Evolutionary conservation across 2,797 vertebrate species (phyloP), one percentile per base, ranked within the genome.

Genomic region (Epinephelus awoara): DNA sequence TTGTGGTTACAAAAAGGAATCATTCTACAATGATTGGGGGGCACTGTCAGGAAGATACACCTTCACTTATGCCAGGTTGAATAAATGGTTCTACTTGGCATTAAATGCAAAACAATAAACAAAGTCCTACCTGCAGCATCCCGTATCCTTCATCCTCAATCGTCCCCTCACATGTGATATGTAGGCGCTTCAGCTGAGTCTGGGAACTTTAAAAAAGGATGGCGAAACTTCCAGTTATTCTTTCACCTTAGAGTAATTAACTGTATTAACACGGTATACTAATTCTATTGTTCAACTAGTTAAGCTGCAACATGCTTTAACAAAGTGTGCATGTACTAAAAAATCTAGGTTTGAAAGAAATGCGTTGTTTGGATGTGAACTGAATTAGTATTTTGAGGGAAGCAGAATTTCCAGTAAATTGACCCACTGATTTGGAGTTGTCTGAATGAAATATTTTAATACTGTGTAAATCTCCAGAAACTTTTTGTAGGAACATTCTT

Each of bases 111-210:
- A 77, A 63, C 5, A 47, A 12, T 38, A 52, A 72, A 78, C 8
- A 10, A 79, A 75, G 58, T 75, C 94, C 85, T 86, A 99, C 98
- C 97, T 99, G 98, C n/a, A 99, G 92, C 98, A 99, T 98, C 44
- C 97, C 98, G 44, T 95, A 96, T 46, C 98, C 98, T 62, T 96
- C 94, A 67, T 96, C 96, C 92, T 99, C 98, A 25, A 99, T 99
- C 8, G 96, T 98, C 51, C 98, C 98, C 88, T 97, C 94, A 52
- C 95, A 97, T 13, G 97, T 97, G 89, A 99, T 96, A 66, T 99
- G 97, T 57, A 99, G 88, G 44, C 93, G 95, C 18, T 95, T 96
- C 23, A 99, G 91, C 23, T 88, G 94, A 82, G 96, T 97, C 75
- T 94, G 94, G 87, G 94, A 97, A 70, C 98, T 99, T 51, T 4